Conservation (phyloP, 2,888 invertebrate genomes). For the Pollenia angustigena region DNA sequence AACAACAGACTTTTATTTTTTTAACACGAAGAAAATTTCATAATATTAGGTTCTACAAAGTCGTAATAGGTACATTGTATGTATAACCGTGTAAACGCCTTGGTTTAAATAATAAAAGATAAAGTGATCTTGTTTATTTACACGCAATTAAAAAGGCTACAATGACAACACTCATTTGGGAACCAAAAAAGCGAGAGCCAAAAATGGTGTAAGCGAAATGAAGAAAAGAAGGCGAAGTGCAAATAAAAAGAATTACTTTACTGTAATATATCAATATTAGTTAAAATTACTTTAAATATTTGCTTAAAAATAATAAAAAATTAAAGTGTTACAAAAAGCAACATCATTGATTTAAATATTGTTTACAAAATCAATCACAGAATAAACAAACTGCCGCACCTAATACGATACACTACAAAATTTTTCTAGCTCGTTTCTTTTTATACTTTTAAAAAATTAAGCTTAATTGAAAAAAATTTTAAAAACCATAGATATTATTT, state of each 20-base stretch:
- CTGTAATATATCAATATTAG: neutral
- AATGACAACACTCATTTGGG: constrained; percentile 3
- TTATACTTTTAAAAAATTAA: constrained; percentile 25
- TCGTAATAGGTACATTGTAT: no score
- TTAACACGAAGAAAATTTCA: no score
- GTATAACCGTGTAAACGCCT: no score
- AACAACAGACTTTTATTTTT: no score
- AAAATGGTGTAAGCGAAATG: neutral
- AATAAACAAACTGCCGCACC: constrained; percentile 62
- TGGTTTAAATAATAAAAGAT: neutral
- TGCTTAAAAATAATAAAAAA: no score
- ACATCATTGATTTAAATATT: neutral
- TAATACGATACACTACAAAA: constrained; percentile 56
- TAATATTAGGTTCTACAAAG: no score
- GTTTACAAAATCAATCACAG: neutral
- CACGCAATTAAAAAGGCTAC: neutral
- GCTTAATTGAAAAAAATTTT: no score
- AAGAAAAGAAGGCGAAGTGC: neutral
- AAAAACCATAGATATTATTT: no score
- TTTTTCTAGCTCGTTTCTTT: constrained; percentile 44
- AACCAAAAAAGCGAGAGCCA: neutral
- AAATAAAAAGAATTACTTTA: constrained; percentile 24
- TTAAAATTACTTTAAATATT: no score
- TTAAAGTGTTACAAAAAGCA: no score
- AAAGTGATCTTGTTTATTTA: neutral